Evolutionary conservation across 2,888 invertebrate genomes (phyloP), one percentile per base, ranked within the genome.

Genomic region (Unio pictorum): DNA sequence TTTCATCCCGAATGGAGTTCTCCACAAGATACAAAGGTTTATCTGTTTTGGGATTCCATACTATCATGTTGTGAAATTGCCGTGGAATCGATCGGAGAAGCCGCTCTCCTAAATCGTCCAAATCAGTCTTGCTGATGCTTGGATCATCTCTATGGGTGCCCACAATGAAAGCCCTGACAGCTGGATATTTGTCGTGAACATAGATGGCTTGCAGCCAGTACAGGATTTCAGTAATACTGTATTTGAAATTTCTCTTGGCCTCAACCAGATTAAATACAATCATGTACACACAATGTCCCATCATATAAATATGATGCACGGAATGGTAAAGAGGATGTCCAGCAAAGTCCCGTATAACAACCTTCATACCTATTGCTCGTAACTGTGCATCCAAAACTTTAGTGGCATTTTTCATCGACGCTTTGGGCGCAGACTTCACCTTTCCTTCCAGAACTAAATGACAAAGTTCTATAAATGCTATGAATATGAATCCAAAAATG

Each of bases 231-330:
- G 67, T 62, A 61, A 78, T 65, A 1, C 68, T 62, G 26, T 30
- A 11, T n/a, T 68, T 64, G 61, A 75, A 78, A 58, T 78, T 71
- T 26, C 66, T 67, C 17, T 70, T 71, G 5, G 79, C 81, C 54
- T 81, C 81, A 34, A 73, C 70, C n/a, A 79, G 55, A 63, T 71
- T 78, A 62, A 81, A 81, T 58, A 78, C 79, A 23, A 79, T 69
- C 26, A 81, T 30, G 64, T 79, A 81, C 7, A 81, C 67, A 61
- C 75, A 75, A 61, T 79, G 77, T 3, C 76, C 81, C 55, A 76
- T 73, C 81, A 81, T 81, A 69, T 79, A 79, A 45, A 81, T 70
- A 64, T 81, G 81, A 58, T 81, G 79, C 0, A 75, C 73, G n/a
- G 74, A 72, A 70, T 81, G 78, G 61, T 81, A 81, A 15, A 81